Conservation (phyloP, 2,797 vertebrate genomes). For the Chlorospingus flavigularis region DNA sequence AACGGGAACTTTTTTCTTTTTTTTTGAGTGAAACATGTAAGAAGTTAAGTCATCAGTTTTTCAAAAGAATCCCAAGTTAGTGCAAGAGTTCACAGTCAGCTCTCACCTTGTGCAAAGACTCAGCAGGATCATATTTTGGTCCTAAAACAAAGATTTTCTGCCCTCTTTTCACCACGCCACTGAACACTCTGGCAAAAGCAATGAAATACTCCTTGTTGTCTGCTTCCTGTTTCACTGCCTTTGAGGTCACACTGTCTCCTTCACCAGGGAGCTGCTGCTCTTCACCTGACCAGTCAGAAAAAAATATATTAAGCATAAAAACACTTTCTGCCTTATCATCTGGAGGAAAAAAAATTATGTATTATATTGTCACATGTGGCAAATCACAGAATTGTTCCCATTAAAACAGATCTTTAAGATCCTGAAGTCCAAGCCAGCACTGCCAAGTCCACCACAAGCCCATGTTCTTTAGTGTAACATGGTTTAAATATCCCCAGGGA, state of each 20-base stretch:
- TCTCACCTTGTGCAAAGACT: slow-evolving; percentile 84
- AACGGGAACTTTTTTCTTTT: not conserved
- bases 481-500: not conserved
- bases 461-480: not conserved
- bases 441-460: not conserved
- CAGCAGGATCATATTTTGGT: slow-evolving; percentile 90
- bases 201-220: slow-evolving; percentile 83
- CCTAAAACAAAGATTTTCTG: slow-evolving; percentile 89
- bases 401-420: not conserved
- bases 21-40: not conserved
- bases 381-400: not conserved
- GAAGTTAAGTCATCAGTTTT: not conserved
- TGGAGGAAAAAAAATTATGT: not conserved
- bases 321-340: not conserved
- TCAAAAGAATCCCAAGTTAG: not conserved
- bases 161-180: slow-evolving; percentile 83
- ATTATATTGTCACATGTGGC: not conserved
- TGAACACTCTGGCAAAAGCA: slow-evolving; percentile 94
- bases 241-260: slow-evolving; percentile 53
- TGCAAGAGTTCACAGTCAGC: not conserved
- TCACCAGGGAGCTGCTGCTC: slow-evolving; percentile 38
- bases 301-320: not conserved
- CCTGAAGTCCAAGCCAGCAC: not conserved
- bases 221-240: slow-evolving; percentile 58
- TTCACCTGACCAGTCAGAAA: slow-evolving; percentile 65